Evolutionary conservation across 2,113 vertebrate species (phyloP), one percentile per base, ranked within the genome.

Genomic region (Struthidea cinerea): DNA sequence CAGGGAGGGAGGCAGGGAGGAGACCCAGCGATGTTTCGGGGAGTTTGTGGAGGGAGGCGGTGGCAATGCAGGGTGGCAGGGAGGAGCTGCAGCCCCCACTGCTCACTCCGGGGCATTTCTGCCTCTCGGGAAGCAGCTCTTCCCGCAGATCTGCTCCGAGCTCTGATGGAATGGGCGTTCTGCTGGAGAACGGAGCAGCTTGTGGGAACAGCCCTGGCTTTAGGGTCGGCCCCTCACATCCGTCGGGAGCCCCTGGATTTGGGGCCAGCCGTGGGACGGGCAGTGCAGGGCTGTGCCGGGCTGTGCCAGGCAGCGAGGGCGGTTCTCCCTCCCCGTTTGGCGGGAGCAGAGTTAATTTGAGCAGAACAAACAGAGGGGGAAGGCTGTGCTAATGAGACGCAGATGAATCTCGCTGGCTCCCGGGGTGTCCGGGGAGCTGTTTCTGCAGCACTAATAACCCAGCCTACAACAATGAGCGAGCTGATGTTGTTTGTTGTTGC

Each of bases 351-450:
- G 90, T 53, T 77, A 77, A 94, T 93, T 82, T 70, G 47, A 78
- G 59, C 77, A 30, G 81, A 70, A 33, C 87, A 61, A 86, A 60
- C 55, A 57, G 59, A 47, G 86, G 24, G 71, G 83, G 68, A 26
- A 84, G 37, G 56, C 39, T 55, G 65, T 32, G 93, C 89, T 95
- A 94, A 93, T 52, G 92, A 95, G 96, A 91, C 95, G 11, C 87
- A 44, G 95, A 94, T 55, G 92, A 52, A 96, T 93, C 89, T 89
- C 16, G 2, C 80, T 41, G 92, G 86, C 84, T 90, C 37, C 0
- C 6, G 42, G 64, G 86, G 84, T 67, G 96, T 44, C 90, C 16
- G 15, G 96, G 96, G 95, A 95, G 87, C 84, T 84, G 91, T 74
- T 93, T 81, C 37, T 91, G 76, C 89, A 75, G 87, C 89, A 8